phyloP scores from a whole-genome alignment of 2,797 vertebrate species.

The Sphenodon punctatus region DNA sequence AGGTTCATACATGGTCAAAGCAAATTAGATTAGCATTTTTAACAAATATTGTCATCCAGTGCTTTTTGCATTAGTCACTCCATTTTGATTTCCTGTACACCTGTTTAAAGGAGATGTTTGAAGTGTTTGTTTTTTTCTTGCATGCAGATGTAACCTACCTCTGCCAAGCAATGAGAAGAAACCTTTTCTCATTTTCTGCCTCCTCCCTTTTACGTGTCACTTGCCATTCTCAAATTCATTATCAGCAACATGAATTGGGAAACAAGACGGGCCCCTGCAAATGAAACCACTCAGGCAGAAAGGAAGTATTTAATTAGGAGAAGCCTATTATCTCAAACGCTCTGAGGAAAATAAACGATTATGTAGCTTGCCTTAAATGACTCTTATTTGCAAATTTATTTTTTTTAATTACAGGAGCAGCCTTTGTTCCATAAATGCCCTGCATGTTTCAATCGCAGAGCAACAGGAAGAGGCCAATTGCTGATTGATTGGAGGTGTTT shows the following conservation, averaged over 20 bases:
- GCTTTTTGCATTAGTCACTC: too few relatives aligned
- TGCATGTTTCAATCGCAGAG: conserved; percentile 17
- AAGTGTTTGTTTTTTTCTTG: too few relatives aligned
- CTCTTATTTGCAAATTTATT: conserved; percentile 32
- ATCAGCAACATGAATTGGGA: not conserved
- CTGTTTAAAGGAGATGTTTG: too few relatives aligned
- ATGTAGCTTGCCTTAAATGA: conserved; percentile 15
- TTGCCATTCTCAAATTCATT: too few relatives aligned
- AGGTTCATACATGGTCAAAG: too few relatives aligned
- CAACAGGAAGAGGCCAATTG: not conserved
- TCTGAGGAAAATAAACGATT: conserved; percentile 40
- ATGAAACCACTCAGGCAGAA: conserved; percentile 31
- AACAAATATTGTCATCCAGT: too few relatives aligned
- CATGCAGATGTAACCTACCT: too few relatives aligned
- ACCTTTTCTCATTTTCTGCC: not conserved
- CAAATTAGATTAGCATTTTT: too few relatives aligned
- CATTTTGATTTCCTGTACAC: too few relatives aligned
- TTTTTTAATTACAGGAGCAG: conserved; percentile 37
- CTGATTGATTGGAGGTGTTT: not conserved
- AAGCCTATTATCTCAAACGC: conserved; percentile 32
- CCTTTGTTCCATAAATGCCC: not conserved
- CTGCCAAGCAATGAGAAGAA: not conserved
- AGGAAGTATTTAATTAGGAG: conserved; percentile 34
- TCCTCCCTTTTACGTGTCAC: not conserved
- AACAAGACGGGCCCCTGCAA: conserved; percentile 15